Conservation (phyloP, 2,797 vertebrate genomes). For the Fistularia commersonii region DNA sequence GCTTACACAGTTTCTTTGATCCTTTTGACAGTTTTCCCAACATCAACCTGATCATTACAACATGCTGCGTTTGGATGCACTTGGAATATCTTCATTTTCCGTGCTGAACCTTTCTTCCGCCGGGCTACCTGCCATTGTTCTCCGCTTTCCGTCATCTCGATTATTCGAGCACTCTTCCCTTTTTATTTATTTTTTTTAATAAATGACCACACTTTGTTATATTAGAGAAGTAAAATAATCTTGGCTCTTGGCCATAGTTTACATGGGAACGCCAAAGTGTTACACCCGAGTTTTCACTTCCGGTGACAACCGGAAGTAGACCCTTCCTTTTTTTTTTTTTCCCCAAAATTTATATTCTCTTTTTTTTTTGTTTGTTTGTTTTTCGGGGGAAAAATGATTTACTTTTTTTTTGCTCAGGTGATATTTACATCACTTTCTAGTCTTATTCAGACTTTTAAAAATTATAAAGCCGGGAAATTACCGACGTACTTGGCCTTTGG, state of each 20-base stretch:
- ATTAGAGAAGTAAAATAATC: not conserved
- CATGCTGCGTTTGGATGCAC: not conserved
- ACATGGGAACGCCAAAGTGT: conserved; percentile 31
- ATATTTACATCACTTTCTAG: too few relatives aligned
- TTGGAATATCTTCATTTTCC: conserved; percentile 25
- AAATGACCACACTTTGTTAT: not conserved
- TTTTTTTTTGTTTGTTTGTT: not conserved
- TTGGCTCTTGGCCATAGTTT: not conserved
- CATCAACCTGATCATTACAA: conserved; percentile 45
- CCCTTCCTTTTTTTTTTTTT: not conserved
- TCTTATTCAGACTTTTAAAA: too few relatives aligned
- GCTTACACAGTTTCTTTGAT: conserved; percentile 69
- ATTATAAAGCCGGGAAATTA: too few relatives aligned
- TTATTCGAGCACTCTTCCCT: not conserved
- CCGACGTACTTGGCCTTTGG: too few relatives aligned
- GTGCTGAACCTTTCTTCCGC: conserved; percentile 60
- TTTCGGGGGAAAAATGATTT: not conserved
- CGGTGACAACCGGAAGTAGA: conserved; percentile 13
- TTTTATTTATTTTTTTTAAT: not conserved
- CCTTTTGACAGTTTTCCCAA: conserved; percentile 46
- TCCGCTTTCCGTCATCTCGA: conserved; percentile 49
- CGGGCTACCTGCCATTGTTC: conserved; percentile 71
- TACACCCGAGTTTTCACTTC: conserved; percentile 45
- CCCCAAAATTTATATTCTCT: not conserved
- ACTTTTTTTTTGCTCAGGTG: too few relatives aligned